Percentiles rank a stretch among this genome's conserved stretches.
Evolutionary conservation across 1,140 invertebrate genomes (phyloP).

Genomic region (Plutomurus gul): DNA sequence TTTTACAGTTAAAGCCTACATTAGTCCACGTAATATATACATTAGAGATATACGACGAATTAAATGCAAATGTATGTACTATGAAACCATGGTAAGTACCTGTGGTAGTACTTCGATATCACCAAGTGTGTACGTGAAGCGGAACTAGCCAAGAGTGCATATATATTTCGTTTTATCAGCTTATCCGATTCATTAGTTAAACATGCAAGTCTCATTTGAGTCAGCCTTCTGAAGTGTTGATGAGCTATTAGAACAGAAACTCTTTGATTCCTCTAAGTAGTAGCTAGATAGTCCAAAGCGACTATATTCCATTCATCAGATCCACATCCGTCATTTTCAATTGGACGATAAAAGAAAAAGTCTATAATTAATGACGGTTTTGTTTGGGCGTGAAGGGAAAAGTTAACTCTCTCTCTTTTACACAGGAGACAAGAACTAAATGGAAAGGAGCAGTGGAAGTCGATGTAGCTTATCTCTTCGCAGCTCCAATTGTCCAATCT

Average conservation of each 20-base stretch:
- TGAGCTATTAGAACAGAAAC: neutral
- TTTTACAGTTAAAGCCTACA: neutral
- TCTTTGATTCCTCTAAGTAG: neutral
- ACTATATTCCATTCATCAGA: constrained; percentile 3
- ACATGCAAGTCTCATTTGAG: too few relatives aligned
- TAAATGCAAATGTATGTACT: too few relatives aligned
- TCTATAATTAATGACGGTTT: constrained; percentile 19
- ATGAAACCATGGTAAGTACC: too few relatives aligned
- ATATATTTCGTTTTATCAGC: too few relatives aligned
- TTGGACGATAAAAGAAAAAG: constrained; percentile 4
- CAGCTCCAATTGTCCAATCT: constrained; percentile 20
- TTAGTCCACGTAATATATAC: too few relatives aligned
- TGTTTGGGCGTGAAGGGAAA: constrained; percentile 16
- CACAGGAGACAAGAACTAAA: constrained; percentile 2
- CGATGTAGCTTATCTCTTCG: neutral
- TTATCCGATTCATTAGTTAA: too few relatives aligned
- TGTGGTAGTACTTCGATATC: too few relatives aligned
- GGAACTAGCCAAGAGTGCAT: too few relatives aligned
- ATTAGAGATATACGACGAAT: too few relatives aligned
- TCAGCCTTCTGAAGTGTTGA: too few relatives aligned
- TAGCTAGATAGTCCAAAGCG: neutral
- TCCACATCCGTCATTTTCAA: constrained; percentile 23
- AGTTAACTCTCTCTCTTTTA: too few relatives aligned
- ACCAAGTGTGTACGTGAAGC: too few relatives aligned
- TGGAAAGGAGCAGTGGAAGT: neutral